Evolutionary conservation across 2,888 invertebrate genomes (phyloP).

Genomic region (Saturnia pavonia): DNA sequence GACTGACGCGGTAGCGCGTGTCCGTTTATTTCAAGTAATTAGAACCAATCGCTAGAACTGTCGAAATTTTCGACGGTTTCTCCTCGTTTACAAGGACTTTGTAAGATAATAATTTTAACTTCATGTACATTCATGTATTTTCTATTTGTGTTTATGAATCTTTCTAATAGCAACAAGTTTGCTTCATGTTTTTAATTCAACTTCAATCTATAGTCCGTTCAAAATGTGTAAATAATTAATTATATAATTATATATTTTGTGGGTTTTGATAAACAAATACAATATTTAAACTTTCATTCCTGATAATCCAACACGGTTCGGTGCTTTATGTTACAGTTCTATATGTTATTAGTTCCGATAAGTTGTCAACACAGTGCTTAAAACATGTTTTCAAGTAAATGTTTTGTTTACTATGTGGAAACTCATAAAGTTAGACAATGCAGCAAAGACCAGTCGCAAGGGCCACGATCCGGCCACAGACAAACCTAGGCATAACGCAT

Average conservation of each 20-base stretch:
- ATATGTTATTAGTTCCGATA: background rate
- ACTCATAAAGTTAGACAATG: background rate
- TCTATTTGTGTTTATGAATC: background rate
- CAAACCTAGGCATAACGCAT: background rate
- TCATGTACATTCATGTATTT: too few species aligned
- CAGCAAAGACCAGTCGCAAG: background rate
- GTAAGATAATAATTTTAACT: conserved; percentile 26
- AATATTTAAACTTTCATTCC: background rate
- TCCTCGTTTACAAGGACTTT: conserved; percentile 21
- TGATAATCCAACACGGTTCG: background rate
- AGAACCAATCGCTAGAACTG: conserved; percentile 19
- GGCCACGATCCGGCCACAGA: background rate
- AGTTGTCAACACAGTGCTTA: background rate
- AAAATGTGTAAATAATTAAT: background rate
- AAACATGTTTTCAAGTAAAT: background rate
- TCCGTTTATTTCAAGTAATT: conserved; percentile 23
- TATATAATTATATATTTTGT: background rate
- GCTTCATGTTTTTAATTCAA: background rate
- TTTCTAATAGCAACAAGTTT: background rate
- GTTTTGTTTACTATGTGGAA: background rate
- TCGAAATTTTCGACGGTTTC: conserved; percentile 1
- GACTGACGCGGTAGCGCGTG: conserved; percentile 22
- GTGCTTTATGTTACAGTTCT: background rate
- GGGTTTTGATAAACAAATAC: background rate
- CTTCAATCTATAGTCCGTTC: background rate